Percentiles rank a stretch among this genome's conserved stretches.
phyloP scores from a whole-genome alignment of 2,113 vertebrate species.

The Cyphomyrus discorhynchus region DNA sequence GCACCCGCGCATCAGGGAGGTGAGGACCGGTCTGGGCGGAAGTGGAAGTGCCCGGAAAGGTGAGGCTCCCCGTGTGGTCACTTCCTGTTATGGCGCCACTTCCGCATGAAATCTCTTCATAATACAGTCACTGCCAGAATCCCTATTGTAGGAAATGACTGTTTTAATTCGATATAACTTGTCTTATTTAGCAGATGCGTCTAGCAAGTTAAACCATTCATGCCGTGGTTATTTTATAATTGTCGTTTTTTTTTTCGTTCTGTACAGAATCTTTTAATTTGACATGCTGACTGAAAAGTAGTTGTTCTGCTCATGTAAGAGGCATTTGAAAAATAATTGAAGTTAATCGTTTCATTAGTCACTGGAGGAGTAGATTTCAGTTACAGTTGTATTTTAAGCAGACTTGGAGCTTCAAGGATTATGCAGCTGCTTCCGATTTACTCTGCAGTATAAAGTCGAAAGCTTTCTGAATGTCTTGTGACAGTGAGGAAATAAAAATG shows the following conservation, averaged over 20 bases:
- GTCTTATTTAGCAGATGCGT: neutral
- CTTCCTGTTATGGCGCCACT: neutral
- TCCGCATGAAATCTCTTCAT: neutral
- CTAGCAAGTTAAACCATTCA: neutral
- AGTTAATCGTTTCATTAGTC: neutral
- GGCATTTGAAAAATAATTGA: conserved; percentile 4
- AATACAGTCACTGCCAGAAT: neutral
- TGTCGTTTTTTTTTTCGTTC: neutral
- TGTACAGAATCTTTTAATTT: neutral
- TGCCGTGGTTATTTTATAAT: neutral
- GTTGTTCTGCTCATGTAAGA: neutral
- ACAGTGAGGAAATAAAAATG: neutral
- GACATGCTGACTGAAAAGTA: neutral
- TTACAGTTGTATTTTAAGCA: neutral
- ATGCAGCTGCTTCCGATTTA: neutral
- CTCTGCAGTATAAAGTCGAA: neutral
- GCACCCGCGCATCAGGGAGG: conserved; percentile 92
- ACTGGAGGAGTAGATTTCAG: neutral
- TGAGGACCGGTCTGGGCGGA: conserved; percentile 74
- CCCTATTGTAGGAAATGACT: neutral
- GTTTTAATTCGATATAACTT: neutral
- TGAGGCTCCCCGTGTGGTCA: conserved; percentile 22
- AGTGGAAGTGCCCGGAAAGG: conserved; percentile 70
- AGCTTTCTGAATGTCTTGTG: neutral
- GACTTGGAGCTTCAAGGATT: neutral